Base-by-base conservation (phyloP, 1,140 invertebrate species). In the Orius laevigatus region DNA sequence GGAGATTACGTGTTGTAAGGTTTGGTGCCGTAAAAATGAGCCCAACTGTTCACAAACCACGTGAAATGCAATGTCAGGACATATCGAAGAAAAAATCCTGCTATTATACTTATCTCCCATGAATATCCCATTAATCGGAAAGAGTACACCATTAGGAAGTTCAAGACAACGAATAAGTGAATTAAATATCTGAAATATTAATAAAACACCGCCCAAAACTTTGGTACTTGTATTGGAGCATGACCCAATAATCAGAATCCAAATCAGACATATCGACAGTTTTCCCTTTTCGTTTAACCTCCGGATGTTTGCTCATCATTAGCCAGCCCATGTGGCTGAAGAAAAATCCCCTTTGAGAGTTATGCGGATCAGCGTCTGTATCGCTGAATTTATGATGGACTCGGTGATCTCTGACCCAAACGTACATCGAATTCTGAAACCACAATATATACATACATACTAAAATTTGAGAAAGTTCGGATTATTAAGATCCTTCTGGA, bases 181-280 rank as follows among this genome's bases (percentile, higher is more conserved):
- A n/a, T n/a, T n/a, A n/a, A n/a, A n/a, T n/a, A n/a, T n/a, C n/a
- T n/a, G n/a, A n/a, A n/a, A n/a, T n/a, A n/a, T n/a, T n/a, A n/a
- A n/a, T n/a, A n/a, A n/a, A n/a, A n/a, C n/a, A n/a, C n/a, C n/a
- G n/a, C n/a, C n/a, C n/a, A n/a, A n/a, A n/a, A 19, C 43, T 31
- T n/a, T 14, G 63, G 64, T 56, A 74, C 72, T 65, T 78, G 59
- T 75, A 71, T 61, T 88, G 84, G 55, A 84, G 78, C 59, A 66
- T 69, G n/a, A 82, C 70, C 2, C 86, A 69, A 12, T 76, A 74
- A 66, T 89, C 83, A 31, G 62, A 65, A 50, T 72, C 64, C 15
- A 88, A 63, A 59, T 89, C 84, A 25, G 67, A 71, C 59, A 84
- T 67, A 59, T 85, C 79, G n/a, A 88, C 66, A 46, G 61, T 62